A percentile compares a stretch with the other conserved stretches of the same genome.
Conservation (phyloP, 2,113 vertebrate genomes). For the Butastur rufipennis region DNA sequence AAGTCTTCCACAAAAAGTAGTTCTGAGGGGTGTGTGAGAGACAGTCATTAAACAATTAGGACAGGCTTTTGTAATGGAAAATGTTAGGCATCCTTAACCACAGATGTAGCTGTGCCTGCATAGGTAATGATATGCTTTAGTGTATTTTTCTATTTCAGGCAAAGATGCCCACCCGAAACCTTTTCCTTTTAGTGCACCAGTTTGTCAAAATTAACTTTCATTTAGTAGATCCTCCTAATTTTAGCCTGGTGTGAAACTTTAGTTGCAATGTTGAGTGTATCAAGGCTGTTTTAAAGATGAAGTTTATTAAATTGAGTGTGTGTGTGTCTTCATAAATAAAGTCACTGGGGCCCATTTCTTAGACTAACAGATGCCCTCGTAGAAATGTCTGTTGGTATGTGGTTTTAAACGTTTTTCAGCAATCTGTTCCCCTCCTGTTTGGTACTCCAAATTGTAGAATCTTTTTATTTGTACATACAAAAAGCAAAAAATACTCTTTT, state of each 20-base stretch:
- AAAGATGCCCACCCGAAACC: neutral
- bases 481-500: neutral
- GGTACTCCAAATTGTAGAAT: neutral
- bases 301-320: neutral
- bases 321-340: neutral
- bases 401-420: neutral
- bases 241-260: neutral
- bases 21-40: neutral
- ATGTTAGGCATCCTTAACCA: neutral
- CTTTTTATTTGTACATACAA: neutral
- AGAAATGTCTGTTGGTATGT: neutral
- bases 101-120: neutral
- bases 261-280: neutral
- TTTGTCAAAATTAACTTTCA: neutral
- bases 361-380: neutral
- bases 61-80: neutral
- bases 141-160: neutral
- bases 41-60: neutral
- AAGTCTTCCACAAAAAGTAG: neutral
- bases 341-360: neutral
- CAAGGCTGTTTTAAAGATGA: neutral
- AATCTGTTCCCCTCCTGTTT: rapidly evolving
- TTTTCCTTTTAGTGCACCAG: neutral
- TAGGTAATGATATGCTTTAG: neutral
- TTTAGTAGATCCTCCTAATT: neutral